phyloP scores from a whole-genome alignment of 1,140 invertebrate genomes.

The Hypothenemus hampei region DNA sequence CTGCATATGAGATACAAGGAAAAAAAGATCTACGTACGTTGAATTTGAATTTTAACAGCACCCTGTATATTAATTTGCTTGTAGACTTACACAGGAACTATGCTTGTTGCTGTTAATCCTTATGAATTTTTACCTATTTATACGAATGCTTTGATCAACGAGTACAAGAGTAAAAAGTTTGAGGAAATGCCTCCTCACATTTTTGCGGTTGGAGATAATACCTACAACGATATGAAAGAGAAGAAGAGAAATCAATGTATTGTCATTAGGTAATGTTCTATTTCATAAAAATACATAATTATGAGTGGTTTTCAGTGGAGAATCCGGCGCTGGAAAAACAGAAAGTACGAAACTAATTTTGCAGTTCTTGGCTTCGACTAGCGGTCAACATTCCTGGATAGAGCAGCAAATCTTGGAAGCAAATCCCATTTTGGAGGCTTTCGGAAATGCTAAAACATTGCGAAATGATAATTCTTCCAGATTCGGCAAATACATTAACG shows the following conservation, averaged over 20 bases:
- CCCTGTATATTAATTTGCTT: conserved; percentile 34
- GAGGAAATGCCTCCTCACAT: conserved; percentile 88
- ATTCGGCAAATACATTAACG: conserved; percentile 96
- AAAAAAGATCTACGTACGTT: conserved; percentile 83
- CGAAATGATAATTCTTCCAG: conserved; percentile 95
- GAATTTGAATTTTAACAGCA: conserved; percentile 38
- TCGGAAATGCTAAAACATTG: conserved; percentile 96
- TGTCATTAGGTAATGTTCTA: conserved; percentile 69
- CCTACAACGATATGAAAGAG: conserved; percentile 74
- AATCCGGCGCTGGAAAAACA: conserved; percentile 90
- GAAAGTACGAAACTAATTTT: conserved; percentile 90
- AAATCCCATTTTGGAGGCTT: conserved; percentile 92
- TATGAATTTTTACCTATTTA: conserved; percentile 92
- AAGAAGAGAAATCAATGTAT: conserved; percentile 81
- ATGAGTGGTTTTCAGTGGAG: conserved; percentile 68
- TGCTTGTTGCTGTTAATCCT: conserved; percentile 90
- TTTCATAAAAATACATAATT: too few species aligned
- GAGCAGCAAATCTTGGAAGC: conserved; percentile 92
- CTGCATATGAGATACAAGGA: conserved; percentile 85
- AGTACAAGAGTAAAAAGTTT: conserved; percentile 76
- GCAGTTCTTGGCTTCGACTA: conserved; percentile 86
- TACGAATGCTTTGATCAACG: conserved; percentile 76
- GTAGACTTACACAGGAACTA: conserved; percentile 89
- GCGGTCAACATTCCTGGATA: conserved; percentile 91
- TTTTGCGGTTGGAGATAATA: conserved; percentile 88